Evolutionary conservation across 1,140 invertebrate genomes (phyloP).

Genomic region (Musca domestica): DNA sequence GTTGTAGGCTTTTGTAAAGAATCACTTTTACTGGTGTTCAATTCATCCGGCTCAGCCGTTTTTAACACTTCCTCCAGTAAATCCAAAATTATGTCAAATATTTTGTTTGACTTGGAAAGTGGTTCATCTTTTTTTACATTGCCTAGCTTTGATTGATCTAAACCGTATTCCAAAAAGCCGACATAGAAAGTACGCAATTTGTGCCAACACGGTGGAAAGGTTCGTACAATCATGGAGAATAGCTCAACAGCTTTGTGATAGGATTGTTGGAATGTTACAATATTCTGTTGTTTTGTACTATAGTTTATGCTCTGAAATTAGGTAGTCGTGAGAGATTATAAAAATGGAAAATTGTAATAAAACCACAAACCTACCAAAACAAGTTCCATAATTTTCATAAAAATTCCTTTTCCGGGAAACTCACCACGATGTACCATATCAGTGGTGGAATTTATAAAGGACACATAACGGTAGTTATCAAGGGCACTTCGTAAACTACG

Average conservation of each 20-base stretch:
- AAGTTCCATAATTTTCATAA: conserved; percentile 28
- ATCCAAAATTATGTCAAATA: conserved; percentile 25
- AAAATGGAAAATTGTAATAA: too few species aligned
- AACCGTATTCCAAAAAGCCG: conserved; percentile 18
- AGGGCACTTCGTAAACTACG: conserved; percentile 23
- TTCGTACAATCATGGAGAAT: conserved; percentile 25
- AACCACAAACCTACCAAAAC: conserved; percentile 25
- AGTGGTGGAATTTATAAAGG: conserved; percentile 21
- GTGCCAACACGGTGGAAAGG: conserved; percentile 29
- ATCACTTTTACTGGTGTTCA: not conserved
- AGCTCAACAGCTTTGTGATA: conserved; percentile 20
- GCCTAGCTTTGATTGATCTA: conserved; percentile 18
- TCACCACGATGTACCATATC: conserved; percentile 24
- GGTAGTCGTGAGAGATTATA: too few species aligned
- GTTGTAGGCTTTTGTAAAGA: not conserved
- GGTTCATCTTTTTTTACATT: conserved; percentile 13
- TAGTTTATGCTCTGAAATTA: not conserved
- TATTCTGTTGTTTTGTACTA: not conserved
- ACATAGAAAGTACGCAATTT: conserved; percentile 23
- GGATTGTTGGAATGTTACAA: not conserved
- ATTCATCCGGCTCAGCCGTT: conserved; percentile 4
- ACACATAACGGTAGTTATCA: conserved; percentile 22
- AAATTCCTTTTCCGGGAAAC: conserved; percentile 27
- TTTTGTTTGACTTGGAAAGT: conserved; percentile 22
- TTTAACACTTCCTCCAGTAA: conserved; percentile 20